phyloP scores from a whole-genome alignment of 2,113 vertebrate species.

The human region DNA sequence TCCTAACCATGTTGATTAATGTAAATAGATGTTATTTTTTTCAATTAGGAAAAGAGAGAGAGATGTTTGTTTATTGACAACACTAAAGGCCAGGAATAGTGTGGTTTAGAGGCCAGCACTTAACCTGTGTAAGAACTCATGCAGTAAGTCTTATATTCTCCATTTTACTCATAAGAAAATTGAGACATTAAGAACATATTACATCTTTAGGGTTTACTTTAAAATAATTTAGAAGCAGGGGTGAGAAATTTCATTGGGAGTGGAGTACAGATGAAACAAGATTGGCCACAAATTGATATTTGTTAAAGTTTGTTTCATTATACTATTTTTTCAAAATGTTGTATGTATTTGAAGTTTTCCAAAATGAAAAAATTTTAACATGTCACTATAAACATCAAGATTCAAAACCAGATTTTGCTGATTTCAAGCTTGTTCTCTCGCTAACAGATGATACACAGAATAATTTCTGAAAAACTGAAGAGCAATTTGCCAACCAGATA shows the following conservation, averaged over 20 bases:
- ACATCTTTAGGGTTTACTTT: not conserved
- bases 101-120: not conserved
- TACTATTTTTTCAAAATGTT: not conserved
- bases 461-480: slow-evolving; percentile 2
- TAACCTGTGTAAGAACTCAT: not conserved
- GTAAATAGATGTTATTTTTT: not conserved
- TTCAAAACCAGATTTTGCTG: not conserved
- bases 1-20: not conserved
- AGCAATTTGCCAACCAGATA: not conserved
- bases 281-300: not conserved
- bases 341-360: not conserved
- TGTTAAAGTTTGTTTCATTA: not conserved
- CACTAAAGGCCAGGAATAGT: not conserved
- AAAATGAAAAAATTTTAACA: not conserved
- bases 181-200: not conserved
- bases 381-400: not conserved
- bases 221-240: not conserved
- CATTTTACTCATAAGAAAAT: not conserved
- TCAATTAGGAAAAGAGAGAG: not conserved
- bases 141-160: not conserved
- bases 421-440: not conserved
- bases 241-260: not conserved
- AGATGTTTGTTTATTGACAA: not conserved
- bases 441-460: not conserved
- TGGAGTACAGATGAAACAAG: not conserved